Percentiles rank a stretch among this genome's conserved stretches.
Evolutionary conservation across 2,888 invertebrate species (phyloP).

Genomic region (Sipha maydis): DNA sequence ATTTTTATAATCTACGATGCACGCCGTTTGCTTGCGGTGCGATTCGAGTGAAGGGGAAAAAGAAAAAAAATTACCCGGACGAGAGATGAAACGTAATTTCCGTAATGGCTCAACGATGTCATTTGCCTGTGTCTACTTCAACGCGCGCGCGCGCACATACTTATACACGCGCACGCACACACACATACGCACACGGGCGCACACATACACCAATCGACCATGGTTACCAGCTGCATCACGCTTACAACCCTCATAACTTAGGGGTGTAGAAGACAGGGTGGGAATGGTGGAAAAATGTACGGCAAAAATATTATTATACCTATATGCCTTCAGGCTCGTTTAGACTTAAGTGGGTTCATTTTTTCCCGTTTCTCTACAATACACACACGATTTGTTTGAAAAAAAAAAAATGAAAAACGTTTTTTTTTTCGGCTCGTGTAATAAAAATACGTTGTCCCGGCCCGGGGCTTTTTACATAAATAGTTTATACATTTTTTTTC

Average conservation of each 20-base stretch:
- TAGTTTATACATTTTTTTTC: constrained; percentile 13
- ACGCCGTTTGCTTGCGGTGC: not conserved
- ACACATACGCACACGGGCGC: not conserved
- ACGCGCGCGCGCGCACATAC: not conserved
- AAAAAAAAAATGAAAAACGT: not conserved
- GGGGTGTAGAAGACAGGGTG: not conserved
- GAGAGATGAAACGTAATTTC: constrained; percentile 29
- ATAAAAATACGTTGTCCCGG: constrained; percentile 33
- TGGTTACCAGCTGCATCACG: constrained; percentile 55
- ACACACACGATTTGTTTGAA: constrained; percentile 16
- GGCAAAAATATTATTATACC: constrained; percentile 47
- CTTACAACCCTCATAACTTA: constrained; percentile 52
- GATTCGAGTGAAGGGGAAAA: not conserved
- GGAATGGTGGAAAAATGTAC: not conserved
- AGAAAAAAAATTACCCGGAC: constrained; percentile 12
- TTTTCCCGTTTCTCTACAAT: constrained; percentile 26
- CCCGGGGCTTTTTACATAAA: constrained; percentile 40
- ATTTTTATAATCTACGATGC: too few species aligned
- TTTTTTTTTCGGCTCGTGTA: constrained; percentile 1
- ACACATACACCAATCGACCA: constrained; percentile 19
- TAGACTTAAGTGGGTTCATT: constrained; percentile 57
- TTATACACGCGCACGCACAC: not conserved
- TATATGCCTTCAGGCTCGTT: constrained; percentile 56
- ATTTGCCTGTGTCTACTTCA: constrained; percentile 15
- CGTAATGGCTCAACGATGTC: constrained; percentile 45